These are phyloP conservation scores for Dendrocincla tyrannina DNA, from an alignment of 2,797 vertebrate species.

Conservation along the genomic window DNA sequence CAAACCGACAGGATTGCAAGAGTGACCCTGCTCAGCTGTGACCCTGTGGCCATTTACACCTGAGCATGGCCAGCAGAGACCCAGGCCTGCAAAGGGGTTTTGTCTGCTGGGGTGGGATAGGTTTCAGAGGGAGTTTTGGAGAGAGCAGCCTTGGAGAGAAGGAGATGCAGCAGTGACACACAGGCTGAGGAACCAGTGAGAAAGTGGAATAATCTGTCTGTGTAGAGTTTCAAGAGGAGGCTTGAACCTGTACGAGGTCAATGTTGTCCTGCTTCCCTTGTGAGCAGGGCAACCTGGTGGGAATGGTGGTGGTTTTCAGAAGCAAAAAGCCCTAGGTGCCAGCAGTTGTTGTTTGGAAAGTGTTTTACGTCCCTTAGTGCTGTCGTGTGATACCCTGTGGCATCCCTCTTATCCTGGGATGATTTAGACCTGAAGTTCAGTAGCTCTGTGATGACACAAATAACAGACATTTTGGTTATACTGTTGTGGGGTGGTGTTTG, in stretches of 20 bases:
- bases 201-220: not conserved
- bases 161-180: not conserved
- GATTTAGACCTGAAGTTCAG: not conserved
- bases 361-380: not conserved
- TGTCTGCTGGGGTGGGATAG: not conserved
- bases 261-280: not conserved
- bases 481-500: not conserved
- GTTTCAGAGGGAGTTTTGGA: not conserved
- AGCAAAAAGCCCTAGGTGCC: not conserved
- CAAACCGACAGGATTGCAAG: not conserved
- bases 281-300: not conserved
- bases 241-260: not conserved
- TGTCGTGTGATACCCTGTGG: not conserved
- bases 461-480: not conserved
- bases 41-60: not conserved
- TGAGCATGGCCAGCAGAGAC: not conserved
- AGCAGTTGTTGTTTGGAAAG: rapidly evolving
- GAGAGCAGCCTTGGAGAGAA: not conserved
- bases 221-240: not conserved
- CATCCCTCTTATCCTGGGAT: not conserved
- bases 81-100: not conserved
- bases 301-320: not conserved
- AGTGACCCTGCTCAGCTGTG: not conserved
- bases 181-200: not conserved
- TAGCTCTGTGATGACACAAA: not conserved